phyloP scores from a whole-genome alignment of 2,113 vertebrate species.

The Sminthopsis crassicaudata region DNA sequence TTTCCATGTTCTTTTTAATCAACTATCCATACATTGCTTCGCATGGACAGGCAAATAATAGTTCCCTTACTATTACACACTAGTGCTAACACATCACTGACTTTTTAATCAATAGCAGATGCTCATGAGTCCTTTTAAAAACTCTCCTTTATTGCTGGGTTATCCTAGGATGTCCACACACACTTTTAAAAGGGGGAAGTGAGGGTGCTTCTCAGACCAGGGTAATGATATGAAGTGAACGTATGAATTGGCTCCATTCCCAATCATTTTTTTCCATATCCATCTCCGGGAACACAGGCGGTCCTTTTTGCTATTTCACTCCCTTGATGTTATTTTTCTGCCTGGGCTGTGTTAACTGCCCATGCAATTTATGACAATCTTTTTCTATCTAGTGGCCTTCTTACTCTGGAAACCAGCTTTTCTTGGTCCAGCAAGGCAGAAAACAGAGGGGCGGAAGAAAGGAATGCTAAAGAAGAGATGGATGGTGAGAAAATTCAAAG shows the following conservation, averaged over 20 bases:
- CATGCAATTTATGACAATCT: neutral
- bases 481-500: neutral
- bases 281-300: neutral
- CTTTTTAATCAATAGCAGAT: neutral
- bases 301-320: neutral
- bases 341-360: neutral
- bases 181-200: neutral
- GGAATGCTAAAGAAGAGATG: neutral
- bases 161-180: neutral
- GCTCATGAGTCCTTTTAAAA: neutral
- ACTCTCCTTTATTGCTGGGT: neutral
- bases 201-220: neutral
- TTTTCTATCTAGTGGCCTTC: neutral
- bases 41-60: neutral
- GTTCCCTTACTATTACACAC: neutral
- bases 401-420: neutral
- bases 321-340: neutral
- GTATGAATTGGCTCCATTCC: neutral
- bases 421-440: neutral
- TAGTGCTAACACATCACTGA: neutral
- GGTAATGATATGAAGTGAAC: neutral
- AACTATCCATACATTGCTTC: neutral
- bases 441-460: neutral
- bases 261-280: neutral
- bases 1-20: neutral